These are phyloP conservation scores for Mormoops blainvillei DNA, from an alignment of 2,113 vertebrate genomes.

Conservation along the genomic window DNA sequence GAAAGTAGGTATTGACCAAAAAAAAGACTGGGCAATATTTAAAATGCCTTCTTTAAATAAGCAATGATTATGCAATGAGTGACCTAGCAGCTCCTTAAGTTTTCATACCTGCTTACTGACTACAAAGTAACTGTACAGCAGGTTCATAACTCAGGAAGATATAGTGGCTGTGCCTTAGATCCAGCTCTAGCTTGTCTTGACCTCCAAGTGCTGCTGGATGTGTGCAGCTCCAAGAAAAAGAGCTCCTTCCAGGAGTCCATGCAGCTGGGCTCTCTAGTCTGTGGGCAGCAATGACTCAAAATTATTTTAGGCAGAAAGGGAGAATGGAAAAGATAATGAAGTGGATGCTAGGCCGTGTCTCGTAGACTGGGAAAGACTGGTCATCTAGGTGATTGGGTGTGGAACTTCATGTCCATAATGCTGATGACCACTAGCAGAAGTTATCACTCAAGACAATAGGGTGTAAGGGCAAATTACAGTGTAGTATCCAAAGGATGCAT, in stretches of 20 bases:
- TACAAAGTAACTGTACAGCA: background rate
- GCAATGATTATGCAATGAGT: background rate
- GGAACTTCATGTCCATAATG: background rate
- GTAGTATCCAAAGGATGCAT: background rate
- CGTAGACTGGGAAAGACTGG: background rate
- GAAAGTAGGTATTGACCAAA: background rate
- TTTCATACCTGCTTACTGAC: background rate
- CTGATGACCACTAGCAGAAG: background rate
- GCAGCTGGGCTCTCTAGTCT: background rate
- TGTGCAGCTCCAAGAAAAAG: background rate
- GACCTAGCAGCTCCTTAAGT: background rate
- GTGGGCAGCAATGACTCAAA: constrained; percentile 11
- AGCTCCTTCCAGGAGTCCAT: background rate
- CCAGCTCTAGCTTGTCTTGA: background rate
- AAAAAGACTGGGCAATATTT: background rate
- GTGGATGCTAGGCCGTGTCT: background rate
- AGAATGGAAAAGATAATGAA: background rate
- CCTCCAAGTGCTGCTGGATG: background rate
- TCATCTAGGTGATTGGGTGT: background rate
- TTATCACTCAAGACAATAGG: background rate
- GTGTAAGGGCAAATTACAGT: background rate
- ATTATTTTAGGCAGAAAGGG: background rate
- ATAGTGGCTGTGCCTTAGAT: background rate
- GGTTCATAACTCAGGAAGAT: background rate
- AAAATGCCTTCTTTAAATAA: constrained; percentile 19